Base-by-base conservation (phyloP, 2,888 invertebrate genomes). In the Volucella inanis region DNA sequence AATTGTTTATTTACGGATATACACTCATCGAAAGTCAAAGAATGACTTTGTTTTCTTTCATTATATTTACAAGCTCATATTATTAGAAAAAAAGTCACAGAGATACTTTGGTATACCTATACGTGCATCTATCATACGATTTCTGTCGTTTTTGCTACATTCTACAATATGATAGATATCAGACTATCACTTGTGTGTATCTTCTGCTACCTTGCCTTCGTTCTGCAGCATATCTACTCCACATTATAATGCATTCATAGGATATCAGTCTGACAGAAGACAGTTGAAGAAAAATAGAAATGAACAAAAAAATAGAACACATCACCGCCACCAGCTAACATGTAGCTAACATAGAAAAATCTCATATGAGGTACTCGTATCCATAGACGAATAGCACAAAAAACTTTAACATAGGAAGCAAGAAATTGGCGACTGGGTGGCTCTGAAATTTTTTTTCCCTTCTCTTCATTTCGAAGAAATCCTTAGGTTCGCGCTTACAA, bases 381-480 rank as follows among this genome's bases (percentile, higher is more conserved):
- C 49, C 22, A 59, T 62, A 54, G 57, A 39, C 43, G 54, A 38
- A 15, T 38, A 8, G 62, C 49, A 45, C 59, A 62, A 72, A 65
- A 70, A 74, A 64, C 39, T 18, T 31, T 54, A 59, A 39, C 47
- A 55, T 54, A 49, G 38, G 15, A 15, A 80, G 75, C 70, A 88
- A 87, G 77, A 88, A 87, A 80, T 67, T 87, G 87, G 87, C 87
- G 87, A 87, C 87, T 87, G 87, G 87, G 88, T 87, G 87, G 88
- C 88, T 31, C 31, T 88, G 86, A 75, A 80, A 87, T 85, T 87
- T 87, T 87, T 79, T 87, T 18, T 57, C 45, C 10, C 49, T 11
- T 64, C 18, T 18, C 31, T 31, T 31, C 22, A n/a, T 55, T 57
- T 43, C 54, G 43, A 62, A 75, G 64, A 45, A 67, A 67, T 71